These are phyloP conservation scores for Cheilosia impressa DNA, from an alignment of 2,888 invertebrate species.

Conservation along the genomic window DNA sequence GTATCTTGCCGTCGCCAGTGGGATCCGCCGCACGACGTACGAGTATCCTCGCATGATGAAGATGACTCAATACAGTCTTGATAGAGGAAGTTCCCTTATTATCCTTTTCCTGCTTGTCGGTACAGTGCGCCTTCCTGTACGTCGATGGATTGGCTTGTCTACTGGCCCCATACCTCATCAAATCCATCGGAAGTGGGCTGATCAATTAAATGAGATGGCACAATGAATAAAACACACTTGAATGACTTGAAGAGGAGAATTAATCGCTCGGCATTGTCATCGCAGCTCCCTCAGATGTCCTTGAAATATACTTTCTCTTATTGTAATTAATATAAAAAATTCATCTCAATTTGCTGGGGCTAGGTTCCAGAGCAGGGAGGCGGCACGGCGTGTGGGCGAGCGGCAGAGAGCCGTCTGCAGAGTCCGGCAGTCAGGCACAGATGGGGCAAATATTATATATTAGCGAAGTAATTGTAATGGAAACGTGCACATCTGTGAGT, in stretches of 20 bases:
- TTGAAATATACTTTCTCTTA: constrained; percentile 59
- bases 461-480: constrained; percentile 45
- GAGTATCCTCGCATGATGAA: constrained; percentile 18
- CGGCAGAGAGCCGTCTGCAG: no score
- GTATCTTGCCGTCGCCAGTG: neutral
- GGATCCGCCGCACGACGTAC: neutral
- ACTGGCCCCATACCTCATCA: neutral
- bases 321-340: constrained; percentile 68
- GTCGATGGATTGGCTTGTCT: neutral
- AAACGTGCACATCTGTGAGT: constrained; percentile 62
- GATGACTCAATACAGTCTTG: constrained; percentile 37
- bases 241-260: constrained; percentile 52
- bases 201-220: constrained; percentile 70
- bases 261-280: constrained; percentile 40
- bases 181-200: constrained; percentile 53
- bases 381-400: no score
- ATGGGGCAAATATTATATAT: constrained; percentile 50
- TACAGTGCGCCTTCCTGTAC: constrained; percentile 3
- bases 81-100: constrained; percentile 31
- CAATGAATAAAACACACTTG: constrained; percentile 63
- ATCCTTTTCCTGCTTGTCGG: constrained; percentile 34
- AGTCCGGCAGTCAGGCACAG: constrained; percentile 25
- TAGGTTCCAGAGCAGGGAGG: neutral
- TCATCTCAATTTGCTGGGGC: constrained; percentile 47
- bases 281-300: constrained; percentile 42